A percentile compares a stretch with the other conserved stretches of the same genome.
Evolutionary conservation across 2,888 invertebrate species (phyloP).

Genomic region (Hydroisotoma schaefferi): DNA sequence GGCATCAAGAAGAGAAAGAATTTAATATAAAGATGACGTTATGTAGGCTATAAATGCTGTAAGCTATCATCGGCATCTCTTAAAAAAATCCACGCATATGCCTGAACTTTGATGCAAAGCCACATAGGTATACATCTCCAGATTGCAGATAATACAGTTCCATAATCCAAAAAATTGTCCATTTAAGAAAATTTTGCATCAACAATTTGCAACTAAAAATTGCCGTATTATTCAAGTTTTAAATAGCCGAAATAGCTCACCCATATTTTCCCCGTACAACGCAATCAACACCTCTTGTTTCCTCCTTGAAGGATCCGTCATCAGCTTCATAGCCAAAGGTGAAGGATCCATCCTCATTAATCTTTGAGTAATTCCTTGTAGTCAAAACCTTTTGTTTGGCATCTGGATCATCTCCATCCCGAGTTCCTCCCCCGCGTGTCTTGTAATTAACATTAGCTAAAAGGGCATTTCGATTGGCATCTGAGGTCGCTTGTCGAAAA

Average conservation of each 20-base stretch:
- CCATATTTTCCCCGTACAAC: slow-evolving; percentile 83
- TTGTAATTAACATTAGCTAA: slow-evolving; percentile 45
- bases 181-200: no score
- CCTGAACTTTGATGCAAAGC: no score
- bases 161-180: no score
- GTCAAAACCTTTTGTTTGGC: slow-evolving; percentile 63
- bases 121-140: no score
- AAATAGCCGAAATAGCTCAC: slow-evolving; percentile 27
- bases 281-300: slow-evolving; percentile 78
- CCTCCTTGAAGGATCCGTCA: slow-evolving; percentile 81
- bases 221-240: no score
- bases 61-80: no score
- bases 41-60: no score
- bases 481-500: slow-evolving; percentile 44
- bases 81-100: no score
- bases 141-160: no score
- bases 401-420: slow-evolving; percentile 30
- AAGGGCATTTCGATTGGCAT: slow-evolving; percentile 36
- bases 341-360: slow-evolving; percentile 78
- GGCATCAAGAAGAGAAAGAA: no score
- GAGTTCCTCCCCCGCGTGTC: slow-evolving; percentile 18
- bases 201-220: no score
- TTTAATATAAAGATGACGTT: no score
- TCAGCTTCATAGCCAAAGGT: slow-evolving; percentile 65
- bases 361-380: slow-evolving; percentile 76